Evolutionary conservation across 1,140 invertebrate genomes (phyloP), one percentile per base, ranked within the genome.

Genomic region (Agrilus planipennis): DNA sequence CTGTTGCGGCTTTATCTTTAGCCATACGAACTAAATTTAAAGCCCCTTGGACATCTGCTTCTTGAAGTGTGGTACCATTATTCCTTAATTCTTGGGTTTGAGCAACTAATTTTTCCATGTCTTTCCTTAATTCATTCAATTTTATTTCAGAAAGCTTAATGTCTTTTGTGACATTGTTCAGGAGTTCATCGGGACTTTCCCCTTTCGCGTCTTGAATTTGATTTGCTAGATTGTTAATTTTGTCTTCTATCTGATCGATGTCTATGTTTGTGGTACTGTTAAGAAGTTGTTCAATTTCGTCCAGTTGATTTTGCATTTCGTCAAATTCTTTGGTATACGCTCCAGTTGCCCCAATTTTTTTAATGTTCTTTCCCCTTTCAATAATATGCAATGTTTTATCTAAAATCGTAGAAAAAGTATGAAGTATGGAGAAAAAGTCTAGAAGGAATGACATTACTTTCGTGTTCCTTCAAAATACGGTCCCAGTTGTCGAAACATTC

Each of bases 401-500:
- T 56, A 71, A 61, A 49, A 76, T 34, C 12, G n/a, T 32, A 18
- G 27, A 47, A 41, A 35, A 27, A 16, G 18, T 30, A 34, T 32
- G 14, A 7, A n/a, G n/a, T n/a, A 32, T 19, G 25, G 18, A 22
- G 15, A 29, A 39, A 5, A 21, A 31, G 14, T 10, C 11, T 15
- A 22, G 12, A 36, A n/a, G 20, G 23, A 27, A 14, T 38, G 50
- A n/a, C n/a, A 39, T 41, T 57, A 63, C 59, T 60, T 50, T 50
- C 51, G 34, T 47, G 65, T 34, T 81, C 79, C 44, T 74, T 71
- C 20, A 99, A 72, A 46, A 94, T 85, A 27, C 72, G 47, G 66
- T 99, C 93, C 96, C 96, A 99, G 60, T 95, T 96, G 57, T 96
- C 84, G 63, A 99, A 99, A 67, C 96, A 99, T 63, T 99, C 95